Evolutionary conservation across 1,140 invertebrate species (phyloP).

Genomic region (Tenebrio molitor): DNA sequence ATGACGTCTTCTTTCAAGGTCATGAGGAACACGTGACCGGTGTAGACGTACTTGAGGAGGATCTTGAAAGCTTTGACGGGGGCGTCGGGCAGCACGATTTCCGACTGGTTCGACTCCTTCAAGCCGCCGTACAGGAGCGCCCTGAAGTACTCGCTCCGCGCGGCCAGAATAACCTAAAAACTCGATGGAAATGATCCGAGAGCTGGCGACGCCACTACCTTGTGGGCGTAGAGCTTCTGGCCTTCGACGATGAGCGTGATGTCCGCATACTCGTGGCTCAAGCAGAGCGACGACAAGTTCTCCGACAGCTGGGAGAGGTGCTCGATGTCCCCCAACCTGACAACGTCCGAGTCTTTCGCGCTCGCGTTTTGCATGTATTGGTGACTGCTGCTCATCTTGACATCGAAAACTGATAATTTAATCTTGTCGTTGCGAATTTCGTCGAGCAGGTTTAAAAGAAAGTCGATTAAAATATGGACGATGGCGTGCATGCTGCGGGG

Average conservation of each 20-base stretch:
- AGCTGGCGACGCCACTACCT: conserved; percentile 69
- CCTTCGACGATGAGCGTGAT: conserved; percentile 90
- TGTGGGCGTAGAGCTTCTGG: conserved; percentile 87
- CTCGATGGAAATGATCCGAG: conserved; percentile 1
- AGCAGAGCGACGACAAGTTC: conserved; percentile 84
- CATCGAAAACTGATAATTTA: conserved; percentile 23
- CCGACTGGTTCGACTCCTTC: conserved; percentile 84
- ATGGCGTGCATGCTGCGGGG: background rate
- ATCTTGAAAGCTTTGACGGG: conserved; percentile 91
- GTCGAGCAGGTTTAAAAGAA: conserved; percentile 7
- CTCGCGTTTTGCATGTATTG: conserved; percentile 58
- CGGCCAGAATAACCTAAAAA: conserved; percentile 82
- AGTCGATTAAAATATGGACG: conserved; percentile 13
- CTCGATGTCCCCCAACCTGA: conserved; percentile 63
- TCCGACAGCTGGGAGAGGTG: conserved; percentile 76
- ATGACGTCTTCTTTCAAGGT: conserved; percentile 89
- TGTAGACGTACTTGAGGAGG: conserved; percentile 96
- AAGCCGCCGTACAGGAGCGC: conserved; percentile 93
- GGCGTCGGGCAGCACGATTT: conserved; percentile 89
- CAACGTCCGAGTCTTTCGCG: conserved; percentile 44
- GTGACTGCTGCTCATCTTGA: conserved; percentile 61
- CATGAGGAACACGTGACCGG: conserved; percentile 87
- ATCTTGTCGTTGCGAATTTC: conserved; percentile 25
- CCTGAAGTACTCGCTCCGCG: conserved; percentile 95
- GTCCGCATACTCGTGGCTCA: conserved; percentile 93